Evolutionary conservation across 2,797 vertebrate genomes (phyloP), one percentile per base, ranked within the genome.

Genomic region (Phataginus tricuspis): DNA sequence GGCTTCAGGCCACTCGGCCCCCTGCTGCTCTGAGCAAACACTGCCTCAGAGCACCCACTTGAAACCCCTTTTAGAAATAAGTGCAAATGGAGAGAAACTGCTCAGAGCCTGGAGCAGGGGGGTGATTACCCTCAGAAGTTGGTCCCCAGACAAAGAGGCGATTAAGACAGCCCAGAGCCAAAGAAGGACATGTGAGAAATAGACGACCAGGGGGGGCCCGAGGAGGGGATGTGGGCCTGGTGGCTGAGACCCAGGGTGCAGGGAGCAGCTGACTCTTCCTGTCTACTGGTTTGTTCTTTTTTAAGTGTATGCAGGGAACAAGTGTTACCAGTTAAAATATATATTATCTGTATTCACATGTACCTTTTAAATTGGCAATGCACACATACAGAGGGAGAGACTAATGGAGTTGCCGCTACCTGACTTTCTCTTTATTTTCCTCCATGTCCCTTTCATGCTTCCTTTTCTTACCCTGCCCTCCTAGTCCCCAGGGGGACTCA

Each of bases 181-280:
- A 21, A 31, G 51, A 57, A 75, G 66, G 42, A 7, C 11, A 1
- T 14, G 10, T 9, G 15, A 27, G 55, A 74, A 64, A 13, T 16
- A 34, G 64, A 6, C 13, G 51, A 3, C 10, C 45, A 8, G 4
- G 8, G 19, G 53, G 11, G 10, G 45, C 45, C 31, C 1, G 0
- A 1, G 49, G 25, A 12, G n/a, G 25, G 61, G 39, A 21, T 0
- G 4, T n/a, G 51, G 9, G n/a, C 66, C 68, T 69, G 75, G 18
- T 15, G 37, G 51, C 34, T 7, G 77, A 84, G 21, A 31, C 63
- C 42, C 29, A 34, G 74, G 16, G 5, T 5, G 6, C 37, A 53
- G 37, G 11, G 23, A 34, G 37, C 21, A 11, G 11, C 51, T 34
- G 10, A 0, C 11, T 83, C 66, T 57, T 74, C 53, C 69, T 49